A percentile compares a stretch with the other conserved stretches of the same genome.
Conservation (phyloP, 2,797 vertebrate genomes). For the Rhinoraja longicauda region DNA sequence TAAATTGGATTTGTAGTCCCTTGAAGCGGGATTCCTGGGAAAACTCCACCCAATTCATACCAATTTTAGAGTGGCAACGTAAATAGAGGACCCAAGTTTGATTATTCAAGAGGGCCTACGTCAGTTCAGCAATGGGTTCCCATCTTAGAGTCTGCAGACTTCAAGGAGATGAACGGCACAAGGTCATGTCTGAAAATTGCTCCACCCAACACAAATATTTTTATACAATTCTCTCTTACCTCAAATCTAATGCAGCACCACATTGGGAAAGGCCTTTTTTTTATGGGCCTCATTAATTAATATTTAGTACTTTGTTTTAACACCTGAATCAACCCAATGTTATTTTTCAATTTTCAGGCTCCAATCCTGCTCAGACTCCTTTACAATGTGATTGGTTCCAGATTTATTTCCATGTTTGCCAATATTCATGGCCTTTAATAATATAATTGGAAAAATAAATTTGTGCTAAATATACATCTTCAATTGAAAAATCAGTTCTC, state of each 20-base stretch:
- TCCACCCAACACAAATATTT: neutral
- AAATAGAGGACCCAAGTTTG: neutral
- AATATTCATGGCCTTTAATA: neutral
- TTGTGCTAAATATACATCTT: neutral
- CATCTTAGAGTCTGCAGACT: neutral
- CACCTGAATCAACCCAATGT: neutral
- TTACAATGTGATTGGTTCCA: neutral
- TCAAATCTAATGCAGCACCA: neutral
- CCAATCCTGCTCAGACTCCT: neutral
- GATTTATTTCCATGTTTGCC: neutral
- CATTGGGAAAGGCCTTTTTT: neutral
- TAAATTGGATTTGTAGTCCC: neutral
- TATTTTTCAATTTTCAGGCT: neutral
- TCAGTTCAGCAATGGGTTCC: neutral
- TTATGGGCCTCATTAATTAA: neutral
- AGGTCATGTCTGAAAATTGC: neutral
- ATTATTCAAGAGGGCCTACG: neutral
- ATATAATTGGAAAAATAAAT: conserved; percentile 5
- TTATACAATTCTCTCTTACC: neutral
- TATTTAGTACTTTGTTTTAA: neutral
- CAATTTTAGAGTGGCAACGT: neutral
- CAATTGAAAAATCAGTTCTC: neutral
- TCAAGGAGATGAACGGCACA: neutral
- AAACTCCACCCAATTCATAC: neutral
- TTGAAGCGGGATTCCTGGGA: neutral